Base-by-base conservation (phyloP, 2,888 invertebrate genomes). In the Pomacea canaliculata region DNA sequence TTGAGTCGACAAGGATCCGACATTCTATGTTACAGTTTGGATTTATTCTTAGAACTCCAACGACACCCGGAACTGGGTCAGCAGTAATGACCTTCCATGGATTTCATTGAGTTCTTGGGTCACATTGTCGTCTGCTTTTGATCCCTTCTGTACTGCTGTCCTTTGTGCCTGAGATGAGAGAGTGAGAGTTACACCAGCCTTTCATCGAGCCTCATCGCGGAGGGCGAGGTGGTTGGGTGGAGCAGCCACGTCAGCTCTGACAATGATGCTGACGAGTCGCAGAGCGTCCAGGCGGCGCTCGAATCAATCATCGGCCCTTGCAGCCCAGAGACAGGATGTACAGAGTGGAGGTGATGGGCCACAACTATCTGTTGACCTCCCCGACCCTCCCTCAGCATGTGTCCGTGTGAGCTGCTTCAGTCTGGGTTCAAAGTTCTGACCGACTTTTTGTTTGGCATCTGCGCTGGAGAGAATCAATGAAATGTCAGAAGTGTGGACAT, bases 191-290 rank as follows among this genome's bases (percentile, higher is more conserved):
- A 12, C 51, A 16, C 7, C 79, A 76, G 0, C 73, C 76, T 51
- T 51, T 79, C 13, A 60, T 79, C 67, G 77, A 73, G 70, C 79
- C 79, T 18, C 73, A 79, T 49, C 48, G 79, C 23, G 79, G 79
- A 18, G 79, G 76, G 3, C 59, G 67, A 37, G 79, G 73, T 5
- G 4, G 37, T 37, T 37, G 37, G 37, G 37, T 37, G 37, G 37
- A 5, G 37, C 3, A 56, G 46, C 9, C 63, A 74, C 48, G 68
- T 79, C 13, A 56, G 70, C 10, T 27, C 70, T 23, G 77, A 70
- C 71, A 19, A 77, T 13, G 70, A 59, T 37, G 73, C 66, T 19
- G 51, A 67, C 4, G 76, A 73, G 51, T 77, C 73, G 48, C 72
- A 70, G 49, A 51, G 73, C 8, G 73, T 72, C 62, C 46, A 19